Base-by-base conservation (phyloP, 2,888 invertebrate genomes). In the Dromius quadrimaculatus region DNA sequence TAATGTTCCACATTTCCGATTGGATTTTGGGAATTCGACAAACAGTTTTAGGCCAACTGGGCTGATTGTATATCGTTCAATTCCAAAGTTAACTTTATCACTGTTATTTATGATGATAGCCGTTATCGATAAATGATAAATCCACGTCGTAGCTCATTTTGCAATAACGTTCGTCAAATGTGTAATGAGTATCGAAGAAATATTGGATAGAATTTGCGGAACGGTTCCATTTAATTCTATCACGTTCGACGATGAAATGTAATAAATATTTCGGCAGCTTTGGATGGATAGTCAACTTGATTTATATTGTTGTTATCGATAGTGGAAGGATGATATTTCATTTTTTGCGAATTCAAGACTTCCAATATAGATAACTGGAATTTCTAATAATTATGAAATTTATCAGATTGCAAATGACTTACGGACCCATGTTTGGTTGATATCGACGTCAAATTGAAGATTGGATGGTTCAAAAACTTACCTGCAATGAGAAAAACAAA, bases 131-230 rank as follows among this genome's bases (percentile, higher is more conserved):
- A 59, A 59, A 59, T 59, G 36, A 59, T 59, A 59, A 59, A 59
- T 59, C 36, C 34, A 59, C 34, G 34, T 2, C 20, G 59, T 59
- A 59, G 59, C 36, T 59, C 59, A 59, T 59, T 59, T 34, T 20
- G 59, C 32, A 57, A 57, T 57, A 59, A 59, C 59, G 59, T 36
- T 59, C 59, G 59, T 59, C 59, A 59, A 59, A 59, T 59, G 36
- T 59, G 20, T 59, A 59, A 59, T 59, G 59, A 59, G 59, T 19
- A n/a, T 4, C 6, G 59, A 59, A 59, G 36, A 36, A 59, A 59
- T 59, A 59, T 59, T 59, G 34, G 36, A 34, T 11, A 1, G 57
- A 13, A 15, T 59, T 59, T 59, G 59, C 9, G 36, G 36, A 59
- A 59, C 36, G 59, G 9, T 34, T 19, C 59, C 17, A 59, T 59